A percentile compares a stretch with the other conserved stretches of the same genome.
phyloP scores from a whole-genome alignment of 2,113 vertebrate species.

The Anoplopoma fimbria region DNA sequence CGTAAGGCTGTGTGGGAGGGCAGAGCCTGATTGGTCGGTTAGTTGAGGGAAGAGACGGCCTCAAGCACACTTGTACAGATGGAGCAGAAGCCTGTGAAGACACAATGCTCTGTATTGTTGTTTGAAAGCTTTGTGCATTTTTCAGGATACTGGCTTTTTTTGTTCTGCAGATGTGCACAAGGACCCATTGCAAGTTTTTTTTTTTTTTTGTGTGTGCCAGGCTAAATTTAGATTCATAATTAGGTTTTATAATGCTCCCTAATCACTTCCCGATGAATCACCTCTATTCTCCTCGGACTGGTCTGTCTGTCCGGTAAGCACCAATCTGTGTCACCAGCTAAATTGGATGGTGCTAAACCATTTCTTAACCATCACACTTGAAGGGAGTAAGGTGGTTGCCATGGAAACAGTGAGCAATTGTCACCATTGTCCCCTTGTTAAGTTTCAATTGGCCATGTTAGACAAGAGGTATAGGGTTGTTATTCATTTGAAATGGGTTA shows the following conservation, averaged over 20 bases:
- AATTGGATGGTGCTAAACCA: slow-evolving; percentile 54
- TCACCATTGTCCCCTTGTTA: slow-evolving; percentile 54
- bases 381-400: slow-evolving; percentile 62
- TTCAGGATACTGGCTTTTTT: slow-evolving; percentile 20
- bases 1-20: slow-evolving; percentile 55
- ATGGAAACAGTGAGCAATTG: slow-evolving; percentile 66
- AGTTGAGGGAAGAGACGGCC: slow-evolving; percentile 27
- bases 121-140: slow-evolving; percentile 40
- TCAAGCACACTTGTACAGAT: slow-evolving; percentile 37
- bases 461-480: slow-evolving; percentile 44
- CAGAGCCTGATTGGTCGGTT: slow-evolving; percentile 50
- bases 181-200: not conserved
- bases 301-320: slow-evolving; percentile 11
- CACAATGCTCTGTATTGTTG: slow-evolving; percentile 36
- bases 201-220: not conserved
- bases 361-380: slow-evolving; percentile 54
- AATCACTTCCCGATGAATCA: slow-evolving; percentile 38
- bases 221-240: slow-evolving; percentile 1
- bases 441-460: slow-evolving; percentile 45
- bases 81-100: slow-evolving; percentile 30
- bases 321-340: slow-evolving; percentile 53
- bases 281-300: slow-evolving; percentile 6
- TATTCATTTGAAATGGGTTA: not conserved
- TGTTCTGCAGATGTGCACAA: not conserved
- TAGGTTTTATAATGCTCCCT: slow-evolving; percentile 16